Base-by-base conservation (phyloP, 2,797 vertebrate genomes). In the Thalassophryne amazonica region DNA sequence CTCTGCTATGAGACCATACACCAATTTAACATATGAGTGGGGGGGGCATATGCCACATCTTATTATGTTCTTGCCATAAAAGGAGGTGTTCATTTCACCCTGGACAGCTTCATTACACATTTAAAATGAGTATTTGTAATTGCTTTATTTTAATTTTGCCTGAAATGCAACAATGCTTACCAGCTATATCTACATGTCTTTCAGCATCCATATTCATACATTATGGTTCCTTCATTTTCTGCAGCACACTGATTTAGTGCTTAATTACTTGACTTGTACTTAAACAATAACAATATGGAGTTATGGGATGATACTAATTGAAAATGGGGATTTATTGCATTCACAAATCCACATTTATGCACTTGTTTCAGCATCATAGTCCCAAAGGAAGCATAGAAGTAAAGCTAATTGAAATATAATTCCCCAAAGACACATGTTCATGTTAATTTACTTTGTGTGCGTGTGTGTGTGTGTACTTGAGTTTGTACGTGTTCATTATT, bases 321-420 rank as follows among this genome's bases (percentile, higher is more conserved):
- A 83, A 86, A 85, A 76, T 42, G 42, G 25, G 58, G 78, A 81
- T 84, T 83, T 78, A 69, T 69, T 45, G 57, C 63, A 55, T 69
- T 57, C 57, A 56, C 72, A 78, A 80, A 76, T 69, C 51, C 58
- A 75, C 60, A 63, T 71, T 57, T 64, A 14, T 66, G 64, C 58
- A 45, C 69, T 80, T 82, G 84, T 79, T 83, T 76, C 63, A 66
- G 74, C 50, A 27, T 51, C 10, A 16, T n/a, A 30, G 57, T 82
- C 84, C 79, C 82, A 71, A 43, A 83, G 79, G 78, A 80, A 58
- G 59, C 60, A 65, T 32, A 58, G 60, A 73, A 82, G 79, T 73
- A 60, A 76, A 82, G 79, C 82, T 86, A 88, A 88, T 88, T 88
- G 85, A 87, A 87, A 86, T 77, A 67, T 83, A 85, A 86, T 87